A percentile compares a stretch with the other conserved stretches of the same genome.
Evolutionary conservation across 2,888 invertebrate species (phyloP).

Genomic region (Pristionchus maxplancki): DNA sequence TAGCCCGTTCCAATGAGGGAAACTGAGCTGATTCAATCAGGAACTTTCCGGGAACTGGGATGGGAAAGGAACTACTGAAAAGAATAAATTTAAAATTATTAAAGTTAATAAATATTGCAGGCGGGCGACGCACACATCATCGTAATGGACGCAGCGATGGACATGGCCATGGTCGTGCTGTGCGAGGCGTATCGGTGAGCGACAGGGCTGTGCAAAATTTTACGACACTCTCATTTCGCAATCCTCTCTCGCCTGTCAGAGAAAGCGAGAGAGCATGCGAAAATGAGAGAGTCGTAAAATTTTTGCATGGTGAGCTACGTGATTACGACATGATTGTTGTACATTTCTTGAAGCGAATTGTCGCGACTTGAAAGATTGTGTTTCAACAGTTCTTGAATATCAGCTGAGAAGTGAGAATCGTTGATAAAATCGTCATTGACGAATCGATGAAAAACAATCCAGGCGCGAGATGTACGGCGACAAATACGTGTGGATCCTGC

Average conservation of each 20-base stretch:
- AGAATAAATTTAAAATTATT: background rate
- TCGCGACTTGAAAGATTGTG: too few species aligned
- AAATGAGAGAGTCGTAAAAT: too few species aligned
- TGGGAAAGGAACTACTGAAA: background rate
- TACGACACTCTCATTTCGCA: too few species aligned
- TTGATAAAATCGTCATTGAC: background rate
- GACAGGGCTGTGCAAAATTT: too few species aligned
- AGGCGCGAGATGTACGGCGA: constrained; percentile 85
- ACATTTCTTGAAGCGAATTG: too few species aligned
- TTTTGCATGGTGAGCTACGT: too few species aligned
- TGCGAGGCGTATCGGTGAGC: constrained; percentile 52
- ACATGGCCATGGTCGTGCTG: constrained; percentile 86
- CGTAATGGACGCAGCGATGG: constrained; percentile 94
- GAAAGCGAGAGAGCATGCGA: too few species aligned
- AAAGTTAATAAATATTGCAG: constrained; percentile 71
- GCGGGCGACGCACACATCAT: constrained; percentile 94
- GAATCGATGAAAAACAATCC: background rate
- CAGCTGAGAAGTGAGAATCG: too few species aligned
- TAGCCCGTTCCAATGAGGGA: background rate
- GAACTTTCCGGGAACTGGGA: background rate
- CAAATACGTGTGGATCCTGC: constrained; percentile 94
- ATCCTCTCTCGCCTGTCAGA: too few species aligned
- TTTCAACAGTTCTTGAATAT: too few species aligned
- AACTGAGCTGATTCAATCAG: constrained; percentile 1
- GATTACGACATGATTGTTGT: too few species aligned